A percentile compares a stretch with the other conserved stretches of the same genome.
These are phyloP conservation scores for Drosophila kohkoa DNA, from an alignment of 1,140 invertebrate genomes.

Conservation along the genomic window DNA sequence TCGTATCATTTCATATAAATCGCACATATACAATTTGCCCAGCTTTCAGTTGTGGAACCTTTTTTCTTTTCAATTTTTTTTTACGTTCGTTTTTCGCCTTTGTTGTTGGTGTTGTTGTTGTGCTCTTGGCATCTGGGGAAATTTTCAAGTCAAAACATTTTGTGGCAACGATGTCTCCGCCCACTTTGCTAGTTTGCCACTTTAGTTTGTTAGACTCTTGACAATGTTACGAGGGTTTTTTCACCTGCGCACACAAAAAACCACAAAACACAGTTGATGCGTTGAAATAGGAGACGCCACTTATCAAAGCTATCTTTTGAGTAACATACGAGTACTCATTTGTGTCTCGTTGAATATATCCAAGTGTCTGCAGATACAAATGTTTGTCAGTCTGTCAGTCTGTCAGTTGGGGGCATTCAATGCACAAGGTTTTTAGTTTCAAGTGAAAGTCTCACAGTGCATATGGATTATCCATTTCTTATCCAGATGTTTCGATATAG, in stretches of 20 bases:
- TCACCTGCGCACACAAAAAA: conserved; percentile 5
- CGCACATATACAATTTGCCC: conserved; percentile 67
- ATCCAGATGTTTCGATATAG: neutral
- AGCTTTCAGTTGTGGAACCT: conserved; percentile 45
- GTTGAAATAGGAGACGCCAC: conserved; percentile 6
- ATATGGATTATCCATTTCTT: neutral
- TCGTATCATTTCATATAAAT: conserved; percentile 9
- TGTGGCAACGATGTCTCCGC: conserved; percentile 6
- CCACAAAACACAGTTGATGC: neutral
- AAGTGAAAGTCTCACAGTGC: too few relatives aligned
- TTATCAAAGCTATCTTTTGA: conserved; percentile 10
- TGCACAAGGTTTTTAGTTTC: neutral
- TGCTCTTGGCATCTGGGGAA: conserved; percentile 13
- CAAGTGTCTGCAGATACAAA: neutral
- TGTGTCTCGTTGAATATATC: neutral
- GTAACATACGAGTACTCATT: neutral
- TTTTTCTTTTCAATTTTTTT: conserved; percentile 13
- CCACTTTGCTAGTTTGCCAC: conserved; percentile 4
- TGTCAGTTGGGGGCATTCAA: neutral
- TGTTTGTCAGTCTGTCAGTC: neutral
- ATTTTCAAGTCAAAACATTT: conserved; percentile 39
- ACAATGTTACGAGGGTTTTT: conserved; percentile 5
- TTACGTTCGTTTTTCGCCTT: neutral
- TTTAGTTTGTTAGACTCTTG: conserved; percentile 14
- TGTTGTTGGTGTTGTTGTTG: neutral